Conservation (phyloP, 2,113 vertebrate species). For the Raphicerus campestris region DNA sequence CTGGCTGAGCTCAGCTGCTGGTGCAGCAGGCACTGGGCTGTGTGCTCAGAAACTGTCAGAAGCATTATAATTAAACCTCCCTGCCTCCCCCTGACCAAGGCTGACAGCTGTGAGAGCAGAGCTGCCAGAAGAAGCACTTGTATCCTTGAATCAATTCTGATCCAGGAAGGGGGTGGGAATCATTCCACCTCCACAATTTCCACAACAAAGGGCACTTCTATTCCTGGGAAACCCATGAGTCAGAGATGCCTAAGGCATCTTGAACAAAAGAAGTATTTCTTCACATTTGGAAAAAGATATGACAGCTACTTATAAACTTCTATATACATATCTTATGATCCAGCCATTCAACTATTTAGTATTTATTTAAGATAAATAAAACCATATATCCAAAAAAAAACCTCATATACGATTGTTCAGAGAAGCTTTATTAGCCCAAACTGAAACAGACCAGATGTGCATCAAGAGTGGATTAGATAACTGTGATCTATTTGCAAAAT, state of each 20-base stretch:
- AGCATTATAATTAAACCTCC: slow-evolving; percentile 75
- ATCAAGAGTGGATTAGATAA: neutral
- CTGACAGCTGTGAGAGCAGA: slow-evolving; percentile 72
- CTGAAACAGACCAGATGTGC: neutral
- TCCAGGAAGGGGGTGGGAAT: slow-evolving; percentile 43
- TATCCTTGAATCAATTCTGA: slow-evolving; percentile 41
- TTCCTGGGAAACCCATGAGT: slow-evolving; percentile 42
- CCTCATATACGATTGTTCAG: neutral
- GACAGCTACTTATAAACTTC: neutral
- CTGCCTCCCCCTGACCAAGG: slow-evolving; percentile 60
- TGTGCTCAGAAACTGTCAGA: slow-evolving; percentile 62
- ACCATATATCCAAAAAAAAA: neutral
- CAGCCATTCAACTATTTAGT: neutral
- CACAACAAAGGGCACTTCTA: slow-evolving; percentile 53
- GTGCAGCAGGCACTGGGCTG: slow-evolving; percentile 63
- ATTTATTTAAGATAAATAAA: neutral
- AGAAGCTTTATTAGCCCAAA: neutral
- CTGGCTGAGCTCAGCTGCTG: slow-evolving; percentile 77
- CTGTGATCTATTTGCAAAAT: neutral
- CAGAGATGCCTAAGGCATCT: slow-evolving; percentile 15
- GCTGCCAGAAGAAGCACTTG: slow-evolving; percentile 26
- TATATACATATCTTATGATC: neutral
- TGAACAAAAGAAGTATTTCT: slow-evolving; percentile 27
- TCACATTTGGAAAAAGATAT: neutral
- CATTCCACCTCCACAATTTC: slow-evolving; percentile 51